A percentile compares a stretch with the other conserved stretches of the same genome.
phyloP scores from a whole-genome alignment of 2,113 vertebrate genomes.

The Sceloporus tristichus region DNA sequence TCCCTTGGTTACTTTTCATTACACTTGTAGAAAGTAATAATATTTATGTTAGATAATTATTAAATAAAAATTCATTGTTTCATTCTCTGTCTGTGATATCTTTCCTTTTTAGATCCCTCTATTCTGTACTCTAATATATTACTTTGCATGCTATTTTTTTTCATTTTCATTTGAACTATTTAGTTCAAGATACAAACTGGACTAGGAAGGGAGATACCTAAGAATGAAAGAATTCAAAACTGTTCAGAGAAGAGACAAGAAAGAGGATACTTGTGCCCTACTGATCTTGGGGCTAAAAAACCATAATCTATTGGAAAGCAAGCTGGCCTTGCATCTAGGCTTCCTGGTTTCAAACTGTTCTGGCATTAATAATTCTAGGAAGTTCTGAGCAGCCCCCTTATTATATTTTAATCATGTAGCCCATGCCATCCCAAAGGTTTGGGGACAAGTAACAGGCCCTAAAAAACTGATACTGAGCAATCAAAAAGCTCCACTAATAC shows the following conservation, averaged over 20 bases:
- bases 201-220: background rate
- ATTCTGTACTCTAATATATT: background rate
- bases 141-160: no score
- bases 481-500: no score
- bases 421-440: background rate
- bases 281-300: no score
- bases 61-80: background rate
- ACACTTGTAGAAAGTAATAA: background rate
- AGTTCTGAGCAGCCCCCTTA: background rate
- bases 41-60: background rate
- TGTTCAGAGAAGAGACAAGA: no score
- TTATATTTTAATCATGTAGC: background rate
- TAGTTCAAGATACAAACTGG: background rate
- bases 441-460: background rate
- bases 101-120: background rate
- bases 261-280: no score
- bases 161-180: background rate
- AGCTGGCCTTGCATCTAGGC: background rate
- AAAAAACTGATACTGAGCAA: background rate
- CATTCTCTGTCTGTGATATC: background rate
- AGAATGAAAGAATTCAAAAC: background rate
- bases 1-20: no score
- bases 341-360: background rate
- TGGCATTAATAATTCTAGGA: background rate
- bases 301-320: no score